phyloP scores from a whole-genome alignment of 2,797 vertebrate species.

The Microcaecilia unicolor region DNA sequence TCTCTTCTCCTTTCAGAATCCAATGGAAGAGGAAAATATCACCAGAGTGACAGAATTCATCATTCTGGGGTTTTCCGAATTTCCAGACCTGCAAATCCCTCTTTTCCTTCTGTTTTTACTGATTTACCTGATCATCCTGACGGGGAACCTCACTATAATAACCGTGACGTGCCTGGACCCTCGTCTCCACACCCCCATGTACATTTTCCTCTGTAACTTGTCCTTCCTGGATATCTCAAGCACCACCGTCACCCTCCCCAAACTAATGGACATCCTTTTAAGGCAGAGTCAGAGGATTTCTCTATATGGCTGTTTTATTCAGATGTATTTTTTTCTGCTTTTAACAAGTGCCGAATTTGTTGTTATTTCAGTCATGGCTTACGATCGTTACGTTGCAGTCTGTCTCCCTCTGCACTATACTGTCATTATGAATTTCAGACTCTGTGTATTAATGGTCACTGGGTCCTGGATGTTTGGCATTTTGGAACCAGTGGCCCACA shows the following conservation, averaged over 20 bases:
- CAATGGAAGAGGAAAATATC: background rate
- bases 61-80: conserved; percentile 8
- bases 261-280: conserved; percentile 3
- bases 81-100: background rate
- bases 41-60: background rate
- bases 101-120: background rate
- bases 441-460: background rate
- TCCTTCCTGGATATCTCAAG: conserved; percentile 9
- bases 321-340: conserved; percentile 21
- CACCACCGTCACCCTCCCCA: conserved; percentile 5
- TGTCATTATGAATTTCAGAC: conserved; percentile 3
- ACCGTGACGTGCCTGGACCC: background rate
- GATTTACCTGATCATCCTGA: background rate
- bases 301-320: conserved; percentile 8
- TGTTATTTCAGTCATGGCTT: conserved; percentile 15
- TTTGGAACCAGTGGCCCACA: conserved; percentile 10
- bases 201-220: conserved; percentile 7
- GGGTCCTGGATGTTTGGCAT: conserved; percentile 12
- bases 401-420: conserved; percentile 8
- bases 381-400: conserved; percentile 19
- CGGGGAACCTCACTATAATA: conserved; percentile 5
- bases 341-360: conserved; percentile 14
- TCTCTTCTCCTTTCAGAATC: too few relatives aligned
- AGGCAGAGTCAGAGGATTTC: conserved; percentile 8
- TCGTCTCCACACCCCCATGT: conserved; percentile 1